Conservation (phyloP, 2,113 vertebrate genomes). For the Heteronetta atricapilla region DNA sequence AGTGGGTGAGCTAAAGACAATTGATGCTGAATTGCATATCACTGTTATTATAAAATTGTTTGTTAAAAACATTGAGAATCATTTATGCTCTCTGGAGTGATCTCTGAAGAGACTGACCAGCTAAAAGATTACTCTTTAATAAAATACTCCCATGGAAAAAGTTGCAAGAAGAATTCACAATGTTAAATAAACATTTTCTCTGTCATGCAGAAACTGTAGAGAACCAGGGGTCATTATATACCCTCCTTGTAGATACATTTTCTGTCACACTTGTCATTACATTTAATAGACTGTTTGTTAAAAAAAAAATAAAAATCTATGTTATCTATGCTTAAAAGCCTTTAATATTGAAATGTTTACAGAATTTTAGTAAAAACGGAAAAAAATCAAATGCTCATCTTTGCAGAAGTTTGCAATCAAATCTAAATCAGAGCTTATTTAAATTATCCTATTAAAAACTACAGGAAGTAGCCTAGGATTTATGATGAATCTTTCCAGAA, state of each 20-base stretch:
- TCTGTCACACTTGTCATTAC: constrained; percentile 3
- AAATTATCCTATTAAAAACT: background rate
- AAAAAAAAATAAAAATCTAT: background rate
- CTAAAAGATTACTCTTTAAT: background rate
- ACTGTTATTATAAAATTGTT: background rate
- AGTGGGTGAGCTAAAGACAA: background rate
- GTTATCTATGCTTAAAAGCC: constrained; percentile 1
- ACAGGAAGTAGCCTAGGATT: background rate
- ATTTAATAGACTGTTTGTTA: constrained; percentile 25
- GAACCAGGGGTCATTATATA: background rate
- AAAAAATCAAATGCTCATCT: background rate
- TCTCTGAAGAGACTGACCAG: background rate
- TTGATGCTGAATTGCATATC: background rate
- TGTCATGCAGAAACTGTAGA: background rate
- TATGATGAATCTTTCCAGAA: background rate
- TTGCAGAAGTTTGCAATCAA: background rate
- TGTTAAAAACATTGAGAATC: background rate
- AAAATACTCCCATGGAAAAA: background rate
- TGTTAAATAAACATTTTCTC: constrained; percentile 10
- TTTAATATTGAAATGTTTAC: background rate
- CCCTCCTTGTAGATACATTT: constrained; percentile 1
- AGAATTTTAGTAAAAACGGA: background rate
- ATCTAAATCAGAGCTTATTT: background rate
- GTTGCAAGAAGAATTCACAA: background rate
- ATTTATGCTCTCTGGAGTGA: background rate